phyloP scores from a whole-genome alignment of 2,113 vertebrate species.

The Actenoides lindsayi region DNA sequence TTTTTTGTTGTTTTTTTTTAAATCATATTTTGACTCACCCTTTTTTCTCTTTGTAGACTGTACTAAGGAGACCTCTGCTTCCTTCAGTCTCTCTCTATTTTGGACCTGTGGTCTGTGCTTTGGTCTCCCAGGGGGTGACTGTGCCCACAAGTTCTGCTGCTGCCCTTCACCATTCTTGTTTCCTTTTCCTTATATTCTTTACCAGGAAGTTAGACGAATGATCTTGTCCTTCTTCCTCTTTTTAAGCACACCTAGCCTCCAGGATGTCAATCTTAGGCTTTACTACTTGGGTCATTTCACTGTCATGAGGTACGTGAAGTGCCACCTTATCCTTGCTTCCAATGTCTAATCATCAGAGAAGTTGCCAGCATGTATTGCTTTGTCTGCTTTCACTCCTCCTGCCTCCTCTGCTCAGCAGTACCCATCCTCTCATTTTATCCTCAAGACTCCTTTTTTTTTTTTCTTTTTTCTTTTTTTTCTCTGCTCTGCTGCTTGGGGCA shows the following conservation, averaged over 20 bases:
- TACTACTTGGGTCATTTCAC: not conserved
- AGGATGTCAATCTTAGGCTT: not conserved
- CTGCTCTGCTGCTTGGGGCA: not conserved
- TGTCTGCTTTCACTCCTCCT: not conserved
- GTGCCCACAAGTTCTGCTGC: not conserved
- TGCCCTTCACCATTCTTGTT: not conserved
- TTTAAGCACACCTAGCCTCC: not conserved
- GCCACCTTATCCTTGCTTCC: not conserved
- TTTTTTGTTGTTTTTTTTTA: too few species aligned
- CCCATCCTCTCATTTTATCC: not conserved
- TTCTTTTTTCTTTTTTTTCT: too few species aligned
- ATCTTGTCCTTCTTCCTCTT: not conserved
- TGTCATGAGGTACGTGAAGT: not conserved
- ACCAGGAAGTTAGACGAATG: not conserved
- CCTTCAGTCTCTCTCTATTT: not conserved
- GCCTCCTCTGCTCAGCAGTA: not conserved
- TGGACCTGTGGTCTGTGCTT: not conserved
- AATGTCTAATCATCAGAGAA: not conserved
- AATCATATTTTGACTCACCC: not conserved
- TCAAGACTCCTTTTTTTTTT: not conserved
- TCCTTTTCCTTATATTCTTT: not conserved
- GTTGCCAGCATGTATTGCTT: not conserved
- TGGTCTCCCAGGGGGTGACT: not conserved
- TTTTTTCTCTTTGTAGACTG: not conserved
- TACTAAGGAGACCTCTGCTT: not conserved